Percentiles rank a stretch among this genome's conserved stretches.
Evolutionary conservation across 2,797 vertebrate genomes (phyloP).

Genomic region (Ceyx erithaca): DNA sequence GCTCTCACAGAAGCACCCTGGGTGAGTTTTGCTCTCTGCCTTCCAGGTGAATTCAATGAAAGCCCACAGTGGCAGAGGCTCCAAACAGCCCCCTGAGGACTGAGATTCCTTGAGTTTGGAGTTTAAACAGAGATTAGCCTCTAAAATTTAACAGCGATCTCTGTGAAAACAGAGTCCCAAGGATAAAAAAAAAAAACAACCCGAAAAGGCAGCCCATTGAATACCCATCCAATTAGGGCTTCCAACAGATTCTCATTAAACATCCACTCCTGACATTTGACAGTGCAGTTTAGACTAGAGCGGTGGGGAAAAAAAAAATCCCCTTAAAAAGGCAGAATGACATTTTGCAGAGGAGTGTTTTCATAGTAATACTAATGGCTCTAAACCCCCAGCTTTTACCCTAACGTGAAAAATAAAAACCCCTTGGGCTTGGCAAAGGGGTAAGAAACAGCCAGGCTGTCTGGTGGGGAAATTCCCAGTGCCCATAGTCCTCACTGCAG

Average conservation of each 20-base stretch:
- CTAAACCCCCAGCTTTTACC: constrained; percentile 16
- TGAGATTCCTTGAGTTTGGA: neutral
- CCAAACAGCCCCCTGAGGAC: neutral
- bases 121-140: constrained; percentile 56
- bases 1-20: neutral
- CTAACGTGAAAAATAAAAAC: neutral
- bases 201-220: neutral
- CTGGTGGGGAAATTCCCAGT: neutral
- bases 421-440: neutral
- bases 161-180: constrained; percentile 46
- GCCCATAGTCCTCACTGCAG: neutral
- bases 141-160: constrained; percentile 61
- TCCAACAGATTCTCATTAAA: constrained; percentile 68
- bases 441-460: neutral
- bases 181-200: constrained; percentile 11
- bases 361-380: neutral
- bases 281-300: constrained; percentile 42
- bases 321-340: constrained; percentile 67
- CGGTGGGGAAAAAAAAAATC: constrained; percentile 28
- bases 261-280: constrained; percentile 63
- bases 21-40: neutral
- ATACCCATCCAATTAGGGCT: constrained; percentile 71
- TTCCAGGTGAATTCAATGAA: neutral
- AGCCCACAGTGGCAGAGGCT: neutral
- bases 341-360: constrained; percentile 56